A percentile compares a stretch with the other conserved stretches of the same genome.
Evolutionary conservation across 2,888 invertebrate genomes (phyloP).

Genomic region (Eristalis intricaria): DNA sequence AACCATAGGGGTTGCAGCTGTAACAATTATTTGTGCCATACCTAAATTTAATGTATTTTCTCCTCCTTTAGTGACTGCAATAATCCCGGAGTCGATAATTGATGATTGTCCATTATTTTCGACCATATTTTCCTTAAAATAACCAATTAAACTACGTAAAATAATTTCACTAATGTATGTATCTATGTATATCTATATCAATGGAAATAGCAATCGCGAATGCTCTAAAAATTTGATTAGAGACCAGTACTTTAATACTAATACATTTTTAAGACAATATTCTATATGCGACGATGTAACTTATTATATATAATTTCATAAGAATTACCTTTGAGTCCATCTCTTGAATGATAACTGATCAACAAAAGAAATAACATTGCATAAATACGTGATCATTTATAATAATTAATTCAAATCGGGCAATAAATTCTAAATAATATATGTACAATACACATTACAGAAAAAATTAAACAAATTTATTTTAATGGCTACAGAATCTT

Average conservation of each 20-base stretch:
- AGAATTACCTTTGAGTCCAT: constrained; percentile 79
- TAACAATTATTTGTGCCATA: constrained; percentile 95
- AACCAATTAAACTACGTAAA: background rate
- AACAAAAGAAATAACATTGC: constrained; percentile 72
- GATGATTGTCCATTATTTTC: constrained; percentile 78
- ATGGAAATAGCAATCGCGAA: too few species aligned
- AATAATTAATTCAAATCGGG: too few species aligned
- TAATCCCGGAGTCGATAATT: constrained; percentile 71
- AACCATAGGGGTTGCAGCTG: constrained; percentile 95
- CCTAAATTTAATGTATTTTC: constrained; percentile 87
- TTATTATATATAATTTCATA: background rate
- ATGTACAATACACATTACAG: background rate
- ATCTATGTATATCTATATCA: too few species aligned
- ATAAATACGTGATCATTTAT: background rate
- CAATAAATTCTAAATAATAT: too few species aligned
- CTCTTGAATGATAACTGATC: constrained; percentile 80
- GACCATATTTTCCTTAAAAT: constrained; percentile 77
- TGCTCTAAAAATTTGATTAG: background rate
- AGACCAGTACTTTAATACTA: too few species aligned
- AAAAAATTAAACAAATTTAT: background rate
- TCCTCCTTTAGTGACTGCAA: constrained; percentile 73
- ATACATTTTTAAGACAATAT: too few species aligned
- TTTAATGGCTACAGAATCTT: background rate
- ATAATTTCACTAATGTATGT: too few species aligned
- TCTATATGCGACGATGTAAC: background rate